These are phyloP conservation scores for Drosophila mojavensis DNA, from an alignment of 1,140 invertebrate genomes.

Conservation along the genomic window DNA sequence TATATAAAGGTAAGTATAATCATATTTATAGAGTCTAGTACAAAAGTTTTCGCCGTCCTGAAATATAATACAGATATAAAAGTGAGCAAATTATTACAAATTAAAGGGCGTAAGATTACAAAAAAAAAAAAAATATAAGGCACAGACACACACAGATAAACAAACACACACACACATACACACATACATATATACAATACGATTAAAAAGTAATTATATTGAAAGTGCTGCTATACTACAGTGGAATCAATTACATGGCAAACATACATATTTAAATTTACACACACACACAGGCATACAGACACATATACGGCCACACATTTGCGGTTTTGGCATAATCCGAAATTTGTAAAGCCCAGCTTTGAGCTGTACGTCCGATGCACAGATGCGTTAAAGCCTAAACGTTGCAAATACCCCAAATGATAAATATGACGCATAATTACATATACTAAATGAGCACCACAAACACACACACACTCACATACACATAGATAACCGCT, in stretches of 20 bases:
- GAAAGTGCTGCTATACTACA: conserved; percentile 12
- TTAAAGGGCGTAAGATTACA: conserved; percentile 66
- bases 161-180: not conserved
- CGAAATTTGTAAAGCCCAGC: conserved; percentile 15
- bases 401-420: conserved; percentile 42
- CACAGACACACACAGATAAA: too few species aligned
- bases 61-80: conserved; percentile 85
- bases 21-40: conserved; percentile 84
- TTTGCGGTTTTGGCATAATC: conserved; percentile 33
- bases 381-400: conserved; percentile 25
- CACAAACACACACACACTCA: conserved; percentile 15
- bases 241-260: conserved; percentile 8
- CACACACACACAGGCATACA: not conserved
- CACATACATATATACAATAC: conserved; percentile 1
- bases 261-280: not conserved
- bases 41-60: conserved; percentile 86
- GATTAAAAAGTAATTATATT: conserved; percentile 21
- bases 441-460: conserved; percentile 50
- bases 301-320: conserved; percentile 10
- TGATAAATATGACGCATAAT: conserved; percentile 65
- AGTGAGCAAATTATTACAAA: conserved; percentile 81
- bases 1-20: conserved; percentile 44
- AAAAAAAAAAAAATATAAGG: conserved; percentile 31
- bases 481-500: conserved; percentile 28
- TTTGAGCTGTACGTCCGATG: conserved; percentile 10